Base-by-base conservation (phyloP, 2,888 invertebrate species). In the Drosophila nigritarsus region DNA sequence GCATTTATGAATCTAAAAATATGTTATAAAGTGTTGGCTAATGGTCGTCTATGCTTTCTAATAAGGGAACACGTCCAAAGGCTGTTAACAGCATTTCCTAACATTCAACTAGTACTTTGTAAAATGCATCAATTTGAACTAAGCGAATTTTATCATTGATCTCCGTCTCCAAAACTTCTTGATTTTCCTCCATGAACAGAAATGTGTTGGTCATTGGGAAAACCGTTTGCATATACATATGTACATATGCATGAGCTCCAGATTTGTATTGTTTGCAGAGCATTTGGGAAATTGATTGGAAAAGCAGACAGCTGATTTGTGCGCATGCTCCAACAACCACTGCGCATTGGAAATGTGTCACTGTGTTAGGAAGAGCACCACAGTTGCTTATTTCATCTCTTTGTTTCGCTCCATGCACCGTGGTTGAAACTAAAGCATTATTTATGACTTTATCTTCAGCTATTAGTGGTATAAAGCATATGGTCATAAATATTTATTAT, bases 331-430 rank as follows among this genome's bases (percentile, higher is more conserved):
- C 71, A 72, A 61, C 55, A 70, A 79, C 62, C 69, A 71, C 61
- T 89, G 85, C 82, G 89, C 89, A 71, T 73, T 81, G 89, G 89
- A 86, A 86, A 82, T 86, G 73, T 88, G 84, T 85, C 89, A 85
- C 82, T 85, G 82, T 85, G 87, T 67, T 88, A 76, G 65, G 66
- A 69, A 80, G 81, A 78, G 67, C 75, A 60, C 60, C 55, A 32
- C 56, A 53, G 51, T 50, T 42, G 60, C 60, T 59, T 60, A 50
- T 74, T 83, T 49, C 53, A 56, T 77, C 75, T 64, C 78, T 60
- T 67, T 80, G 72, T 54, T 75, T 61, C 27, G 72, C 71, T 70
- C 58, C 72, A 64, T 59, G 76, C 73, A 85, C 84, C 62, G 85
- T 85, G 84, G 87, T 81, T 58, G 6, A 63, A 59, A 2, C n/a